A percentile compares a stretch with the other conserved stretches of the same genome.
Conservation (phyloP, 2,113 vertebrate genomes). For the Hystrix brachyura region DNA sequence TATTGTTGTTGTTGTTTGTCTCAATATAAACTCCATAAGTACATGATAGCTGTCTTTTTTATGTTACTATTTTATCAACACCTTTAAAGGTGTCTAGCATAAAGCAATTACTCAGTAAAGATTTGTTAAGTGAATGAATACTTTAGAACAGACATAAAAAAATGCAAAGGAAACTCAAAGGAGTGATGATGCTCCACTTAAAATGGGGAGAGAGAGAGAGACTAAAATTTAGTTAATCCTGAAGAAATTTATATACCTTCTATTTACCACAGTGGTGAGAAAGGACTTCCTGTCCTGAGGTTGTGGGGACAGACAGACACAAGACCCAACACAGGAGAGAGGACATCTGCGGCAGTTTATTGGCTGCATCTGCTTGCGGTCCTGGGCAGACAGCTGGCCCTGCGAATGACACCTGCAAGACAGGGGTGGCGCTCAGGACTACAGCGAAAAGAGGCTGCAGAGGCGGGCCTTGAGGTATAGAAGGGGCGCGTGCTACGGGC, state of each 20-base stretch:
- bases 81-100: neutral
- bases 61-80: neutral
- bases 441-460: neutral
- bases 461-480: neutral
- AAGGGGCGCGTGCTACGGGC: neutral
- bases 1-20: neutral
- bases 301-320: neutral
- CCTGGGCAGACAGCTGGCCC: neutral
- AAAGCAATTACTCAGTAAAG: neutral
- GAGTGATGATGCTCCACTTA: neutral
- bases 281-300: neutral
- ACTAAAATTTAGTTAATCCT: neutral
- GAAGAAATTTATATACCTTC: neutral
- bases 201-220: neutral
- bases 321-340: neutral
- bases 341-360: neutral
- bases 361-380: neutral
- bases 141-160: neutral
- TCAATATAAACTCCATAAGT: neutral
- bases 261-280: neutral
- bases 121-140: neutral
- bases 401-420: neutral
- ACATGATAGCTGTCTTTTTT: neutral
- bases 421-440: neutral
- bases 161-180: neutral